Evolutionary conservation across 92 coral and sea anemone species (phyloP), one percentile per base, ranked within the genome.

Genomic region (Zoanthus sociatus): DNA sequence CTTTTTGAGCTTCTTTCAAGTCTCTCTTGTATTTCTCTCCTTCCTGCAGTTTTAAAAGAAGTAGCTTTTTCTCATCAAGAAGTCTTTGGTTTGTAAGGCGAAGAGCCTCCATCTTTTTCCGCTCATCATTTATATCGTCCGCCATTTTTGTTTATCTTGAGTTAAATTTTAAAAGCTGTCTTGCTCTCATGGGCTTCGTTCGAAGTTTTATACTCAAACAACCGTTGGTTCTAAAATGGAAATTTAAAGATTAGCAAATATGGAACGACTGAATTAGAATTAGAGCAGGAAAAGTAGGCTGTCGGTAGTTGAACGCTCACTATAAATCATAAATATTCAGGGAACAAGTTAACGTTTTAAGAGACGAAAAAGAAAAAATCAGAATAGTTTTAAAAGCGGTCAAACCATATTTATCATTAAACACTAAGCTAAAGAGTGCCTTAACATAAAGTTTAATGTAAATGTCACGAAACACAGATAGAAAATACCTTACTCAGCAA

Each of bases 11-110:
- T 73, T 91, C 92, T 64, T 67, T 88, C 12, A 95, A 94, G 47
- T 93, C 70, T 8, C 67, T 7, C 76, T 95, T 95, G 13, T 93
- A 81, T 53, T n/a, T 61, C 30, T 93, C 93, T 87, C 96, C 93
- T 48, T 91, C 83, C 47, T 69, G 72, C 10, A 91, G 45, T n/a
- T 79, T 86, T 20, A 88, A 58, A 42, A 91, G 92, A 31, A 88
- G 90, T 47, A 78, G 58, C 7, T 84, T 30, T 67, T 78, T 84
- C 48, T 91, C 78, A 6, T 60, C 37, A 32, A 86, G 71, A 3
- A 91, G 92, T 50, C 82, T 68, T n/a, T 91, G 86, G 82, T 82
- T n/a, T 84, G 83, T 76, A 48, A 72, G 55, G 47, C 87, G 88
- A 1, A 91, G 92, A 17, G 76, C 86, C 26, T 86, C 86, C 17